Conservation (phyloP, 2,888 invertebrate species). For the Resseliella maxima region DNA sequence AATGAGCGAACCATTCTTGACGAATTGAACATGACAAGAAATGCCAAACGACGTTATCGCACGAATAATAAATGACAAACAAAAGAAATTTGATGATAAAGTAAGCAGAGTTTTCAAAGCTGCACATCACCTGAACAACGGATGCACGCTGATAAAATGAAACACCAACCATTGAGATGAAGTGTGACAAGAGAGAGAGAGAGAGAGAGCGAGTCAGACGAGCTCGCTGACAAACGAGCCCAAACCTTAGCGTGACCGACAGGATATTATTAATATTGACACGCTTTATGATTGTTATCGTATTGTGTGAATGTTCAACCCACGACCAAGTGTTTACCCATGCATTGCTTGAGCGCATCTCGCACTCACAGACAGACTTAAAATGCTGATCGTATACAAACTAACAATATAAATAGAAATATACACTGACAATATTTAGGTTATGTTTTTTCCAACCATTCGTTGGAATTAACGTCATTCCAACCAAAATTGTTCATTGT, state of each 20-base stretch:
- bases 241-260: not conserved
- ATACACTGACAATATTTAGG: too few relatives aligned
- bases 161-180: not conserved
- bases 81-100: not conserved
- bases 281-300: conserved; percentile 24
- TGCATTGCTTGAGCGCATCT: not conserved
- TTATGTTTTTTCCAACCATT: too few relatives aligned
- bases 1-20: not conserved
- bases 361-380: not conserved
- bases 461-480: too few relatives aligned
- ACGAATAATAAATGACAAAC: not conserved
- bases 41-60: conserved; percentile 30
- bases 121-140: conserved; percentile 15
- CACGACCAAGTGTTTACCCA: not conserved
- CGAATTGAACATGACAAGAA: conserved; percentile 34
- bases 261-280: conserved; percentile 43
- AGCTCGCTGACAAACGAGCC: not conserved
- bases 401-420: too few relatives aligned
- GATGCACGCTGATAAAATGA: conserved; percentile 2
- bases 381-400: not conserved
- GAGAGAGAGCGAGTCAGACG: not conserved
- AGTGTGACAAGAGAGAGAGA: not conserved
- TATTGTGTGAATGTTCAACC: not conserved
- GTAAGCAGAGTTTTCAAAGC: not conserved
- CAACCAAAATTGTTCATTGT: too few relatives aligned